Evolutionary conservation across 1,140 invertebrate genomes (phyloP).

Genomic region (Spodoptera frugiperda): DNA sequence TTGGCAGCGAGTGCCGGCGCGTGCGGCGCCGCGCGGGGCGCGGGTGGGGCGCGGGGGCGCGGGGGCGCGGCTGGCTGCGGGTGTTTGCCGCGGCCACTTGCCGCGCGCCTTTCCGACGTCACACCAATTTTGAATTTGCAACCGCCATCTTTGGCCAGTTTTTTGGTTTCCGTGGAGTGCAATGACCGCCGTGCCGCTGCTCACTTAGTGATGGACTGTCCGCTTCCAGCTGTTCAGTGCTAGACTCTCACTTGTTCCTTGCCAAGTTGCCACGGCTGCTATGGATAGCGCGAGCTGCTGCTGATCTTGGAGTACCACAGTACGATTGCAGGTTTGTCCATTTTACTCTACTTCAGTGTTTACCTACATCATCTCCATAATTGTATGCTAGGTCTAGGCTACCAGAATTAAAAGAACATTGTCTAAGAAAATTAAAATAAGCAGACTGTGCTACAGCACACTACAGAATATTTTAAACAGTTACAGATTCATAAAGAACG

Average conservation of each 20-base stretch:
- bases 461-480: too few relatives aligned
- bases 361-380: too few relatives aligned
- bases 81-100: constrained; percentile 61
- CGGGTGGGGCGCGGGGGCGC: constrained; percentile 38
- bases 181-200: constrained; percentile 38
- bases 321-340: not conserved
- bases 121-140: constrained; percentile 71
- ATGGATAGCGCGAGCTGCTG: constrained; percentile 11
- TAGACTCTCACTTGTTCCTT: not conserved
- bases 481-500: too few relatives aligned
- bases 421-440: too few relatives aligned
- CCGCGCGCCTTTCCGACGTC: constrained; percentile 74
- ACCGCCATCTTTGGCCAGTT: constrained; percentile 73
- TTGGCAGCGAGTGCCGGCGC: constrained; percentile 69
- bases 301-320: not conserved
- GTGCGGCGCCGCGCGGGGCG: constrained; percentile 34
- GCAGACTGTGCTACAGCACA: too few relatives aligned
- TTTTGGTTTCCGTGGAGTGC: constrained; percentile 59
- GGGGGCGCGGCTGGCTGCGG: constrained; percentile 45
- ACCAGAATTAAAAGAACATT: too few relatives aligned
- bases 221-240: constrained; percentile 1
- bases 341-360: not conserved
- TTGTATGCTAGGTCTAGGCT: too few relatives aligned
- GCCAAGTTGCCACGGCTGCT: not conserved
- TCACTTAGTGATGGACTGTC: constrained; percentile 44